These are phyloP conservation scores for Phengaris arion DNA, from an alignment of 2,888 invertebrate genomes.

Conservation along the genomic window DNA sequence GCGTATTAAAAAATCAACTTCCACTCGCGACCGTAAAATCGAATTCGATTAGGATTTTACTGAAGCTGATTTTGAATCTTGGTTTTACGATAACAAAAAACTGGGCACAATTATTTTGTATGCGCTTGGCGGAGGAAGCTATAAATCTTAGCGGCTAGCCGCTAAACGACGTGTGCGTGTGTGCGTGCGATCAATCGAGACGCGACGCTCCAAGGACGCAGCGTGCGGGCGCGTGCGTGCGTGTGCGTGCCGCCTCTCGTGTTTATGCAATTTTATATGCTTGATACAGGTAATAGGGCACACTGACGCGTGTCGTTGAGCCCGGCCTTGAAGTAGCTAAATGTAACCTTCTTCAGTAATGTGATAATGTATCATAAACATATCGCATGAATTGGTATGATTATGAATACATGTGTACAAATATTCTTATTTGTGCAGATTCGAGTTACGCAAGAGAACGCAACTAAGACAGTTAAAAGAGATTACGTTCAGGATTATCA, in stretches of 20 bases:
- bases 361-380: background rate
- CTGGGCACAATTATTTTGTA: background rate
- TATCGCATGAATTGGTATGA: background rate
- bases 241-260: background rate
- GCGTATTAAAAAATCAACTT: slow-evolving; percentile 1
- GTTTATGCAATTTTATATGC: background rate
- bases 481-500: too few species aligned
- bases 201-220: slow-evolving; percentile 2
- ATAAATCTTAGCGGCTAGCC: slow-evolving; percentile 3
- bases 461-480: too few species aligned
- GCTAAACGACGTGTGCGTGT: background rate
- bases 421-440: too few species aligned
- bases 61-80: background rate
- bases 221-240: background rate
- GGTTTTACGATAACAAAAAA: background rate
- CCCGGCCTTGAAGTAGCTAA: background rate
- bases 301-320: background rate
- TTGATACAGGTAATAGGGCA: background rate
- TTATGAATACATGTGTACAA: too few species aligned
- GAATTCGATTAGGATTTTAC: background rate
- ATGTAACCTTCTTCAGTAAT: background rate
- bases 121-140: slow-evolving; percentile 10
- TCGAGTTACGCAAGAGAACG: too few species aligned
- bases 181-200: background rate
- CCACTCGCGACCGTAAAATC: background rate